These are phyloP conservation scores for Campoplex nolae DNA, from an alignment of 2,888 invertebrate genomes.

Conservation along the genomic window DNA sequence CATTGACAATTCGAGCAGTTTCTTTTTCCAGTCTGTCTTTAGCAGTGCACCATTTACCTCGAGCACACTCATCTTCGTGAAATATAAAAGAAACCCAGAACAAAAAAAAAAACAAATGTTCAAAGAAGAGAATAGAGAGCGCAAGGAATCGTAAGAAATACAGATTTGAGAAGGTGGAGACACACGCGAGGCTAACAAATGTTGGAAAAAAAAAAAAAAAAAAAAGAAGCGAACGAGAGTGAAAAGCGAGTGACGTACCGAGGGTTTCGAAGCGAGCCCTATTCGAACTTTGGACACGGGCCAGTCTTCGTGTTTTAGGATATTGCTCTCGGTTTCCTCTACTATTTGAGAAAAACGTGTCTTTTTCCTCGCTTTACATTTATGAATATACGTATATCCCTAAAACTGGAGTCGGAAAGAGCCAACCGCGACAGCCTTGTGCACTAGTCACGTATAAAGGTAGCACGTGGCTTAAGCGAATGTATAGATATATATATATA, in stretches of 20 bases:
- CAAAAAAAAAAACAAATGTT: not conserved
- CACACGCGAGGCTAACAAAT: conserved; percentile 12
- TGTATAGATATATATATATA: no score
- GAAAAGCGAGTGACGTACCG: conserved; percentile 60
- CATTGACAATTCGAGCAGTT: no score
- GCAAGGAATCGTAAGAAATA: conserved; percentile 33
- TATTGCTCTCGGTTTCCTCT: conserved; percentile 78
- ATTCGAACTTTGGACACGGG: conserved; percentile 77
- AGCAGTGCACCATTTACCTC: not conserved
- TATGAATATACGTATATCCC: not conserved
- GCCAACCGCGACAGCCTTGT: not conserved
- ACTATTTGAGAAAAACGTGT: conserved; percentile 51
- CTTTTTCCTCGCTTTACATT: conserved; percentile 34
- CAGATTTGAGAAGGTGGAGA: conserved; percentile 19
- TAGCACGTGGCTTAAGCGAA: not conserved
- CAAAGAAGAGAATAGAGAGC: conserved; percentile 22
- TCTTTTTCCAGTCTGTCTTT: not conserved
- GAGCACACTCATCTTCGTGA: not conserved
- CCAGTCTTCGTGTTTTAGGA: conserved; percentile 81
- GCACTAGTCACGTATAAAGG: not conserved
- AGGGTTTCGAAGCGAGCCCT: conserved; percentile 46
- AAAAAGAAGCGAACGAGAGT: conserved; percentile 28
- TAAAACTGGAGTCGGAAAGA: not conserved
- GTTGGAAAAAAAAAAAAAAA: conserved; percentile 22
- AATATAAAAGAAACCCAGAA: not conserved